phyloP scores from a whole-genome alignment of 2,797 vertebrate species.

The Rousettus madagascariensis region DNA sequence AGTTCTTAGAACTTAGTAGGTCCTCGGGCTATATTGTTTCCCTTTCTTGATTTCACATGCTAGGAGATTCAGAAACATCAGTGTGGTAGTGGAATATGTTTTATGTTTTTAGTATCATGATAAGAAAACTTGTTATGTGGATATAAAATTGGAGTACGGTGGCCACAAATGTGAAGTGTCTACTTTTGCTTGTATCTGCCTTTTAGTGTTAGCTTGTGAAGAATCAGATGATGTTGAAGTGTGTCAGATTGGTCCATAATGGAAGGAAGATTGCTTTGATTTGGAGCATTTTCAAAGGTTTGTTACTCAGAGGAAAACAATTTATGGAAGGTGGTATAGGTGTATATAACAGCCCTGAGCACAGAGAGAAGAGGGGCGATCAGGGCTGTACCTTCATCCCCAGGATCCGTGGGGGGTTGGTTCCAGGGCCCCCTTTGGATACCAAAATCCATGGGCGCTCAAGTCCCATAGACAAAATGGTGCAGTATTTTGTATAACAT shows the following conservation, averaged over 20 bases:
- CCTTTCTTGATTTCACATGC: not conserved
- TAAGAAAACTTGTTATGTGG: not conserved
- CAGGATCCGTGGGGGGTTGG: not conserved
- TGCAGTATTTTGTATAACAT: not conserved
- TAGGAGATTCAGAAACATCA: not conserved
- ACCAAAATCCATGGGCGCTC: not conserved
- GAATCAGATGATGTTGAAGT: not conserved
- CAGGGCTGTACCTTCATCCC: not conserved
- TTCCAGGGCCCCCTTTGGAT: not conserved
- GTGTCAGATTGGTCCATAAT: not conserved
- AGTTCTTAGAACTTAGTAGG: not conserved
- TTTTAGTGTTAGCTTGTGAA: not conserved
- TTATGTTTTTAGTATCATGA: not conserved
- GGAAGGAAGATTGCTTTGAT: not conserved
- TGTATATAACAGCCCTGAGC: not conserved
- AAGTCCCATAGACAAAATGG: not conserved
- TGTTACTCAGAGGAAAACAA: not conserved
- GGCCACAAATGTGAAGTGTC: not conserved
- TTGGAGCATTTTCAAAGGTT: not conserved
- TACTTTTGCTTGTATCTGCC: not conserved
- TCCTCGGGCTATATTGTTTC: not conserved
- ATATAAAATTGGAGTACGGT: not conserved
- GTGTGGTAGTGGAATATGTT: not conserved
- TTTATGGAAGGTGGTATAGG: not conserved
- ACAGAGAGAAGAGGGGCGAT: not conserved